Conservation (phyloP, 2,888 invertebrate genomes). For the Clitarchus hookeri region DNA sequence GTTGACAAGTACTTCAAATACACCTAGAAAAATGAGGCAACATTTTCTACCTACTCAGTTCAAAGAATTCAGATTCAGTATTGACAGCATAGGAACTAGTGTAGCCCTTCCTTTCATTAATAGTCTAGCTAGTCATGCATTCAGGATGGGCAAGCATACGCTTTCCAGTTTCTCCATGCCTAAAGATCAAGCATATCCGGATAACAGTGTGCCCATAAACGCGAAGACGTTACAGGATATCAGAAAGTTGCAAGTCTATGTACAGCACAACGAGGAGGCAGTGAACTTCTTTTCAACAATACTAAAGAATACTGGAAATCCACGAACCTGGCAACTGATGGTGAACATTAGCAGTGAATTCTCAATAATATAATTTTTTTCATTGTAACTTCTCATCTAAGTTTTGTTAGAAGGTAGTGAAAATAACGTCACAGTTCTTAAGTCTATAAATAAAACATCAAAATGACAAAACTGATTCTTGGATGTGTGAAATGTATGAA, state of each 20-base stretch:
- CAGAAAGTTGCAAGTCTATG: neutral
- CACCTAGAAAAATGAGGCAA: neutral
- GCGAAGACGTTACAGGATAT: neutral
- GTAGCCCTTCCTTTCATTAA: neutral
- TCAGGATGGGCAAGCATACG: neutral
- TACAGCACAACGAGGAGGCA: neutral
- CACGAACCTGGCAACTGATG: neutral
- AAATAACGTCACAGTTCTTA: neutral
- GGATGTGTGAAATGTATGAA: neutral
- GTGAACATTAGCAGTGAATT: neutral
- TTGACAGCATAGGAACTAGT: neutral
- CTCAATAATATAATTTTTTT: neutral
- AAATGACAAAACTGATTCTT: neutral
- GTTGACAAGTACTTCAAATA: neutral
- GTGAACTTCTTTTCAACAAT: neutral
- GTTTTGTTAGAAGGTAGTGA: neutral
- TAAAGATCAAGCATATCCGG: neutral
- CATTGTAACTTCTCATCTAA: neutral
- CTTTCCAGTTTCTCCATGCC: neutral
- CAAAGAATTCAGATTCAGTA: neutral
- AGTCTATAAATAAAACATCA: neutral
- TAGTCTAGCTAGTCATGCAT: neutral
- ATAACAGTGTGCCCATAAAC: neutral
- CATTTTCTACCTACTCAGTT: neutral
- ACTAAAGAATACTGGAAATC: neutral